Evolutionary conservation across 1,140 invertebrate genomes (phyloP), one percentile per base, ranked within the genome.

Genomic region (Euglossa dilemma): DNA sequence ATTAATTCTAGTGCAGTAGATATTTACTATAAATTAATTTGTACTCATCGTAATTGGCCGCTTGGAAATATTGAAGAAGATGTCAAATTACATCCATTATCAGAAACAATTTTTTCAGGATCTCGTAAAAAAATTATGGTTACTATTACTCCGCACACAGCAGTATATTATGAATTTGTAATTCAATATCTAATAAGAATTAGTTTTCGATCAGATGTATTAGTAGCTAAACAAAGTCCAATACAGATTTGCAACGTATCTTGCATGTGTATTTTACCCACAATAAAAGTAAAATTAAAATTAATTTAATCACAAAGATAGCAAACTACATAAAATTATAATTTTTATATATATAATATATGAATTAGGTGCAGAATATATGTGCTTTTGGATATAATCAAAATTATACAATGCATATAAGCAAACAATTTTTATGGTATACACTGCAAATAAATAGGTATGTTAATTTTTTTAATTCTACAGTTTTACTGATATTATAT

Each of bases 351-450:
- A 43, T 12, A 16, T 3, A 28, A 59, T 72, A n/a, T 25, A 25
- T 71, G n/a, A 1, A 25, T 57, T 52, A 93, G 92, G 66, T 93
- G 0, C 54, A 82, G 69, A 90, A 93, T 84, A 64, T 93, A 16
- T 80, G 92, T n/a, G 90, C 87, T 66, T 78, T 85, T 50, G 86
- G 84, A 59, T 59, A 28, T 6, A 52, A 69, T 9, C 80, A 69
- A 11, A 50, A 6, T 20, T 76, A 47, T 82, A 63, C 80, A 43
- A 52, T 79, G 64, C 25, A 75, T 14, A 47, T 91, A 11, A 91
- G 86, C 63, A 92, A 93, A 87, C n/a, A 81, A 54, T 87, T 80
- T 14, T 79, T 92, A 18, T 92, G 92, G 92, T 82, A 89, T 47
- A 61, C 82, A 6, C 69, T 93, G 74, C 28, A 88, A 72, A 87